Evolutionary conservation across 2,797 vertebrate species (phyloP).

Genomic region (Anolis apletophallus): DNA sequence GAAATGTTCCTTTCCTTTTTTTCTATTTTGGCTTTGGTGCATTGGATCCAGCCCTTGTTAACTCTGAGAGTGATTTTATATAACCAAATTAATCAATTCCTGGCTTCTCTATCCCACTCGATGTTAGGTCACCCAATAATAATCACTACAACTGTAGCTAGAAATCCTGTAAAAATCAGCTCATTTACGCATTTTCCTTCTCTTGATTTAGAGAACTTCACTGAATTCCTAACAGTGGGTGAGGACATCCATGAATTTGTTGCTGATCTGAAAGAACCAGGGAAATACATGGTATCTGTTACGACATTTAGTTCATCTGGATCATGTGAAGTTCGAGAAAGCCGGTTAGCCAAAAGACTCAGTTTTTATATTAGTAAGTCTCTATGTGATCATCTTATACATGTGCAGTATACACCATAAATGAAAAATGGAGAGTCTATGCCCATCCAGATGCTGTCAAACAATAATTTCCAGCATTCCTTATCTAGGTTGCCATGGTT

Average conservation of each 20-base stretch:
- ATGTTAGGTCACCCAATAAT: constrained; percentile 29
- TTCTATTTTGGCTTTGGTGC: constrained; percentile 31
- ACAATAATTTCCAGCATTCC: too few relatives aligned
- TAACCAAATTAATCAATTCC: constrained; percentile 25
- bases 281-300: constrained; percentile 87
- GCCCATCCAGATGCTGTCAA: too few relatives aligned
- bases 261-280: constrained; percentile 87
- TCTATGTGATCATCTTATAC: neutral
- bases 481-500: too few relatives aligned
- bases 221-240: constrained; percentile 85
- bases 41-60: too few relatives aligned
- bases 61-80: constrained; percentile 5
- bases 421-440: too few relatives aligned
- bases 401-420: neutral
- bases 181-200: constrained; percentile 37
- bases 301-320: constrained; percentile 89
- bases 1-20: neutral
- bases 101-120: constrained; percentile 12
- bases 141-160: constrained; percentile 17
- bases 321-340: constrained; percentile 88
- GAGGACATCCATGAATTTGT: constrained; percentile 92
- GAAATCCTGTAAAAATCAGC: constrained; percentile 31
- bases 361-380: constrained; percentile 94
- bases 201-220: constrained; percentile 82
- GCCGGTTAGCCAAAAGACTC: constrained; percentile 82